Evolutionary conservation across 2,113 vertebrate genomes (phyloP).

Genomic region (Nerophis ophidion): DNA sequence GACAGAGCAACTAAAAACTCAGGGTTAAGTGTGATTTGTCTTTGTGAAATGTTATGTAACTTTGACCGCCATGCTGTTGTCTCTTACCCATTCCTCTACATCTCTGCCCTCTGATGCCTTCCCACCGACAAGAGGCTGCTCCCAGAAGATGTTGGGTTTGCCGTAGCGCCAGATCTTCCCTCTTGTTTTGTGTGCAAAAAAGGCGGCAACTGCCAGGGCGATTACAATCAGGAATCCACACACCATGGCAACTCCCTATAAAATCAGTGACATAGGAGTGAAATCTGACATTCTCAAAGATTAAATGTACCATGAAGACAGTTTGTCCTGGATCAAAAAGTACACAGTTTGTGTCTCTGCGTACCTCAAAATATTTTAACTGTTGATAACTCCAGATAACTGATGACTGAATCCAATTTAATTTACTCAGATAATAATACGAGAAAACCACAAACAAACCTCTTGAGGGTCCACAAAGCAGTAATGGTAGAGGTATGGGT

Average conservation of each 20-base stretch:
- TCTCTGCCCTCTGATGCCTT: constrained; percentile 76
- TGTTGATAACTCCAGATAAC: not conserved
- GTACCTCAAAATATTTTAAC: constrained; percentile 3
- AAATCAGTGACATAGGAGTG: constrained; percentile 9
- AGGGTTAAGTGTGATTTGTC: constrained; percentile 18
- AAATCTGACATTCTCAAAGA: constrained; percentile 21
- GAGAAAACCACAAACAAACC: constrained; percentile 56
- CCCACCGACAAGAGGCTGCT: constrained; percentile 56
- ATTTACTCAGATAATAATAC: not conserved
- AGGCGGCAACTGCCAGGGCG: constrained; percentile 74
- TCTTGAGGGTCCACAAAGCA: constrained; percentile 90
- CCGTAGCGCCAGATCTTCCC: constrained; percentile 83
- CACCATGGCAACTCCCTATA: constrained; percentile 81
- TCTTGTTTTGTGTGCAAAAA: constrained; percentile 78
- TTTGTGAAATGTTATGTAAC: constrained; percentile 24
- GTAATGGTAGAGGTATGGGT: constrained; percentile 91
- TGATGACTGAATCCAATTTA: not conserved
- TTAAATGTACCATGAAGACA: constrained; percentile 17
- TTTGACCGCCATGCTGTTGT: not conserved
- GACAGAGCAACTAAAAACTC: constrained; percentile 12
- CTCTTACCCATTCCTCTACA: constrained; percentile 88
- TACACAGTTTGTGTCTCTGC: constrained; percentile 1
- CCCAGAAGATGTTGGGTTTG: constrained; percentile 83
- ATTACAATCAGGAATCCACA: constrained; percentile 82
- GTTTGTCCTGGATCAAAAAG: constrained; percentile 11